Evolutionary conservation across 2,113 vertebrate genomes (phyloP).

Genomic region (Plotosus lineatus): DNA sequence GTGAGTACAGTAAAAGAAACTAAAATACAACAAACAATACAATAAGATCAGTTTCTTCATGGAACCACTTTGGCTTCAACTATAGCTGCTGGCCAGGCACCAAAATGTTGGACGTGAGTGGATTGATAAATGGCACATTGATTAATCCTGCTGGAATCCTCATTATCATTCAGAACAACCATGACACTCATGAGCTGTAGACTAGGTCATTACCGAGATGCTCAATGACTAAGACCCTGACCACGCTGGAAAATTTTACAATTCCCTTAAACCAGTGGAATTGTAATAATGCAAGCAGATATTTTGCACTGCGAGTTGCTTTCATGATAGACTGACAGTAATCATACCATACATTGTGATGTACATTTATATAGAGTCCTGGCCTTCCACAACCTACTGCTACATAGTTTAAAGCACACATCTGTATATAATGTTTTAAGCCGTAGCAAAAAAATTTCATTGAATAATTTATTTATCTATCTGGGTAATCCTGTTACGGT

Average conservation of each 20-base stretch:
- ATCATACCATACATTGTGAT: background rate
- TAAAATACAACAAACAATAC: conserved; percentile 1
- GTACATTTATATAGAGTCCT: background rate
- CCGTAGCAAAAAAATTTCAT: background rate
- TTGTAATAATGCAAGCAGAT: background rate
- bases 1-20: background rate
- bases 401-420: background rate
- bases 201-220: conserved; percentile 1
- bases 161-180: background rate
- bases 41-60: conserved; percentile 24
- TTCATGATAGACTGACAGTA: background rate
- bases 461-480: no score
- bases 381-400: background rate
- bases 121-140: conserved; percentile 31
- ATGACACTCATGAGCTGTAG: background rate
- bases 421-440: background rate
- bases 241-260: background rate
- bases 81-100: conserved; percentile 5
- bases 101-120: conserved; percentile 11
- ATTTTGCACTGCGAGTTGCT: background rate
- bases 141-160: conserved; percentile 23
- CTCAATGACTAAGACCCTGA: background rate
- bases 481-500: no score
- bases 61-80: background rate
- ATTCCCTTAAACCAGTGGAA: background rate